Percentiles rank a stretch among this genome's conserved stretches.
Evolutionary conservation across 2,113 vertebrate species (phyloP).

Genomic region (Acanthochromis polyacanthus): DNA sequence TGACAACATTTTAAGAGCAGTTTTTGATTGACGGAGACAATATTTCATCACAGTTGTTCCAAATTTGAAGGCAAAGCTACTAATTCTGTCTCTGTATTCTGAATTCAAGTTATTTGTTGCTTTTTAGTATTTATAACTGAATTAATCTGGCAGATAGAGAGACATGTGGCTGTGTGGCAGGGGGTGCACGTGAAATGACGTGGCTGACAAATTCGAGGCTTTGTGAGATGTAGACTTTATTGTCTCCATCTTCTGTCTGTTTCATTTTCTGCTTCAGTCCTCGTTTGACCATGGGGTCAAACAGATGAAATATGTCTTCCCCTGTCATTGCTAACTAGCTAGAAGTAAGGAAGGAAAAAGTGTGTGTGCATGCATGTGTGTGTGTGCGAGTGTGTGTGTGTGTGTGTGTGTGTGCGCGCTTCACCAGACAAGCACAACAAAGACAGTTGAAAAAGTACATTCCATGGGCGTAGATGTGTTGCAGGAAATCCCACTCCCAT

Average conservation of each 20-base stretch:
- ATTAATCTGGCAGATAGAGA: background rate
- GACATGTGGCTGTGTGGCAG: background rate
- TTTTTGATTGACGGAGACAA: background rate
- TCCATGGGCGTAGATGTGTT: constrained; percentile 77
- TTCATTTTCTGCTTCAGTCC: constrained; percentile 24
- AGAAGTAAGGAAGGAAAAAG: constrained; percentile 70
- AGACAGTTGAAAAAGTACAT: constrained; percentile 66
- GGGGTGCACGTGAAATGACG: background rate
- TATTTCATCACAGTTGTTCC: background rate
- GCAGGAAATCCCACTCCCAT: constrained; percentile 84
- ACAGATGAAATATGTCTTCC: constrained; percentile 42
- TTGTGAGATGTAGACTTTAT: background rate
- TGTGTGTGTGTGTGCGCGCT: constrained; percentile 39
- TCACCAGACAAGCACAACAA: constrained; percentile 44
- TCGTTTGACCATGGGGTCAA: constrained; percentile 54
- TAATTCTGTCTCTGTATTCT: background rate
- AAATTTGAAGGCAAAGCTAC: background rate
- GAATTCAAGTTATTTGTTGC: background rate
- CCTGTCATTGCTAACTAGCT: constrained; percentile 36
- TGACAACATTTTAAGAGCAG: background rate
- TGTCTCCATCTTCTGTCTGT: constrained; percentile 9
- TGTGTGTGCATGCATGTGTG: constrained; percentile 27
- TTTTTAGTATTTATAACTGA: background rate
- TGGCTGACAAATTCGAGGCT: background rate
- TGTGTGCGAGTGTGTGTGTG: constrained; percentile 25